Evolutionary conservation across 2,797 vertebrate species (phyloP).

Genomic region (Galago senegalensis): DNA sequence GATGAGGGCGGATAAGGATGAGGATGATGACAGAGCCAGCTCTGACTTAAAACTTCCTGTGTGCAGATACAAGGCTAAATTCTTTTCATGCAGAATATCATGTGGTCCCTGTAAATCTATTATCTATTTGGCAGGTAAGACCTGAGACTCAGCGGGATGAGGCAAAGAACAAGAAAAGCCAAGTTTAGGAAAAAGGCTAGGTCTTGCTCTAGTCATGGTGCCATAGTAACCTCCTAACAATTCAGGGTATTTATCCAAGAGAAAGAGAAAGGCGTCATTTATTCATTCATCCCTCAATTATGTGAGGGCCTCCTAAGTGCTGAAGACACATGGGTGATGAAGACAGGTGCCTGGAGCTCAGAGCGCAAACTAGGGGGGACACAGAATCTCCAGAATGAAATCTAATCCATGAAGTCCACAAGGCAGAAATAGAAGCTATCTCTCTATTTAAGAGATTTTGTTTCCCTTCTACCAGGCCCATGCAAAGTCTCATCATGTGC

Average conservation of each 20-base stretch:
- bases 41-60: neutral
- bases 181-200: slow-evolving; percentile 23
- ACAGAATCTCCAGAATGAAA: neutral
- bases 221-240: slow-evolving; percentile 1
- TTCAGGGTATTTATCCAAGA: neutral
- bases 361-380: neutral
- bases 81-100: neutral
- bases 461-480: neutral
- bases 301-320: neutral
- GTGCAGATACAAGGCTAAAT: neutral
- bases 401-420: neutral
- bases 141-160: neutral
- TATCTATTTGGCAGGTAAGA: neutral
- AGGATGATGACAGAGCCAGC: neutral
- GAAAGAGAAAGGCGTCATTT: neutral
- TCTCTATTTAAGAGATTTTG: neutral
- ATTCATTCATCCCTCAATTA: neutral
- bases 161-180: neutral
- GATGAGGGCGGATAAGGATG: neutral
- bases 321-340: neutral
- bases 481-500: neutral
- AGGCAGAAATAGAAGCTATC: slow-evolving; percentile 23
- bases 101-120: neutral
- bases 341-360: neutral
- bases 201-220: neutral